Conservation (phyloP, 1,140 invertebrate species). For the Melitaea cinxia region DNA sequence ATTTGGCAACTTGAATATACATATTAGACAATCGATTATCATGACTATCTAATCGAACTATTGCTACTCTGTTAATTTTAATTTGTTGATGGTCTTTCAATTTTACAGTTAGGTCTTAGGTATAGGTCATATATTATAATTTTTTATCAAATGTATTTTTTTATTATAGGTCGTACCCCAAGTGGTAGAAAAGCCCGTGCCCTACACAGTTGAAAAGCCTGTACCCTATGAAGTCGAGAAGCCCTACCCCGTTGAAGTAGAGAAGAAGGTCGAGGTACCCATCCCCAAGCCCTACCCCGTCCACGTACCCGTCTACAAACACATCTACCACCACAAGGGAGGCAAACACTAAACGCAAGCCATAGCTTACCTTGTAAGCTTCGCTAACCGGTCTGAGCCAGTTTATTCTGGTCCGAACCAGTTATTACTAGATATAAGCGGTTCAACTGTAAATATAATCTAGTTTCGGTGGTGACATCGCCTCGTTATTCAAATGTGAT, state of each 20-base stretch:
- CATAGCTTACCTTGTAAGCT: constrained; percentile 58
- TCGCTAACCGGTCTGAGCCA: constrained; percentile 25
- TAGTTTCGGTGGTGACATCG: constrained; percentile 57
- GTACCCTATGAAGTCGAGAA: constrained; percentile 89
- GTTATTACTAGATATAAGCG: constrained; percentile 25
- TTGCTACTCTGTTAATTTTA: too few species aligned
- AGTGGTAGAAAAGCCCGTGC: constrained; percentile 87
- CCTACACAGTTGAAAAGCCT: constrained; percentile 89
- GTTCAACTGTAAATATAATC: constrained; percentile 58
- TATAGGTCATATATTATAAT: background rate
- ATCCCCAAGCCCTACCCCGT: constrained; percentile 90
- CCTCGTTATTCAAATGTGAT: constrained; percentile 70
- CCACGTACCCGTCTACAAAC: constrained; percentile 90
- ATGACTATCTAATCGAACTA: too few species aligned
- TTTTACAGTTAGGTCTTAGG: too few species aligned
- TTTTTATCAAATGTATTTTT: constrained; percentile 13
- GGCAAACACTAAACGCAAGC: constrained; percentile 72
- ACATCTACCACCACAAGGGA: constrained; percentile 88
- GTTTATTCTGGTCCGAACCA: constrained; percentile 27
- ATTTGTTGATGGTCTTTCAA: too few species aligned
- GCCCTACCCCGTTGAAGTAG: constrained; percentile 89
- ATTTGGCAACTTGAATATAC: constrained; percentile 3
- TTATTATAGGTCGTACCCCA: constrained; percentile 80
- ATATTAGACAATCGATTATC: background rate
- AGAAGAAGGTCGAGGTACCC: constrained; percentile 89